phyloP scores from a whole-genome alignment of 2,113 vertebrate genomes.

The Pantherophis guttatus region DNA sequence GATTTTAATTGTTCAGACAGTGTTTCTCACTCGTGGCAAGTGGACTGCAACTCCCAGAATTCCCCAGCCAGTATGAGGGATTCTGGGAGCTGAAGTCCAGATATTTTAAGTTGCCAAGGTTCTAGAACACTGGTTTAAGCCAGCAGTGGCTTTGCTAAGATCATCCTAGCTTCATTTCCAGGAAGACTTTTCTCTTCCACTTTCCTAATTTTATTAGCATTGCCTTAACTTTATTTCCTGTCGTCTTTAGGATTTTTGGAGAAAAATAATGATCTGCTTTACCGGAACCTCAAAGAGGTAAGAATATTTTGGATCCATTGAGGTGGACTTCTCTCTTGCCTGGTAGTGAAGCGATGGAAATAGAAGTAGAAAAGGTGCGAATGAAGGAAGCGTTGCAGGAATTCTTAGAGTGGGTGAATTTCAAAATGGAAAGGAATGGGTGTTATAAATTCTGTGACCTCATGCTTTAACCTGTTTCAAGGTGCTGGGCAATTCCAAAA shows the following conservation, averaged over 20 bases:
- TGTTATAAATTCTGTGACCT: not conserved
- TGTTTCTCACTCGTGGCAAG: too few relatives aligned
- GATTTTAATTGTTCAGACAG: not conserved
- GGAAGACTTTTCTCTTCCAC: not conserved
- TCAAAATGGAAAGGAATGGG: not conserved
- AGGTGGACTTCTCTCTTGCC: not conserved
- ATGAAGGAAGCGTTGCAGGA: not conserved
- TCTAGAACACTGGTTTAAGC: not conserved
- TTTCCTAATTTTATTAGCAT: not conserved
- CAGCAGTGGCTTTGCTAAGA: not conserved
- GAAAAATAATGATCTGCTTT: slow-evolving; percentile 95
- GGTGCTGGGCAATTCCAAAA: slow-evolving; percentile 87
- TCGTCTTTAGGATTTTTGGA: slow-evolving; percentile 85
- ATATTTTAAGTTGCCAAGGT: not conserved
- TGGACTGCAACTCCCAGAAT: not conserved
- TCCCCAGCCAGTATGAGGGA: too few relatives aligned
- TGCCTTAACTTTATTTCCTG: not conserved
- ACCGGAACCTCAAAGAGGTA: slow-evolving; percentile 94
- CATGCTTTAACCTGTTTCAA: slow-evolving; percentile 36
- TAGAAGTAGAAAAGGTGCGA: not conserved
- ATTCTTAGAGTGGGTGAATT: not conserved
- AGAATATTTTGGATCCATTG: slow-evolving; percentile 32
- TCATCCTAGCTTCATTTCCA: too few relatives aligned
- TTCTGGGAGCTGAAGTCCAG: not conserved
- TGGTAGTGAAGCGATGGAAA: not conserved